Evolutionary conservation across 2,888 invertebrate species (phyloP).

Genomic region (Sminthurides aquaticus): DNA sequence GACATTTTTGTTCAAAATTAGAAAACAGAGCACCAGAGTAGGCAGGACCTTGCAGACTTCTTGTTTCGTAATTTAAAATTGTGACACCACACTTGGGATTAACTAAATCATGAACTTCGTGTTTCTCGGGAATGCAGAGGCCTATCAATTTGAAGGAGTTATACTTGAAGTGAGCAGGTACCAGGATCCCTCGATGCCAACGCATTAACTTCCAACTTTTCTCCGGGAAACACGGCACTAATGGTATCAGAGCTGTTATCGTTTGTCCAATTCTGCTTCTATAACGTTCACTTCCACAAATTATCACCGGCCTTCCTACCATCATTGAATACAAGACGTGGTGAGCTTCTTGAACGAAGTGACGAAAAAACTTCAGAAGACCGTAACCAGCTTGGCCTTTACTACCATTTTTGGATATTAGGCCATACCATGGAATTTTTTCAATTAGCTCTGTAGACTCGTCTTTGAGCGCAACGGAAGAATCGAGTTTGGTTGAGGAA

Average conservation of each 20-base stretch:
- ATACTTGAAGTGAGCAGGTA: slow-evolving; percentile 43
- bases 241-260: slow-evolving; percentile 34
- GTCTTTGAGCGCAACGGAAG: slow-evolving; percentile 16
- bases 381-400: slow-evolving; percentile 37
- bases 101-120: slow-evolving; percentile 45
- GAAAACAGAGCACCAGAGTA: slow-evolving; percentile 35
- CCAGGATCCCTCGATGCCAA: slow-evolving; percentile 46
- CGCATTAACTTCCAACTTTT: slow-evolving; percentile 37
- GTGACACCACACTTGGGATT: slow-evolving; percentile 38
- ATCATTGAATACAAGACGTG: slow-evolving; percentile 44
- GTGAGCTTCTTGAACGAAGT: slow-evolving; percentile 41
- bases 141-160: slow-evolving; percentile 44
- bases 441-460: slow-evolving; percentile 27
- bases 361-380: slow-evolving; percentile 43
- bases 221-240: slow-evolving; percentile 31
- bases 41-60: slow-evolving; percentile 36
- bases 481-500: slow-evolving; percentile 10
- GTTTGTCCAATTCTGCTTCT: slow-evolving; percentile 28
- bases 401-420: slow-evolving; percentile 23
- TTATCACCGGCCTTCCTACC: slow-evolving; percentile 39
- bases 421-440: slow-evolving; percentile 37
- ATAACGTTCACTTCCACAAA: slow-evolving; percentile 33
- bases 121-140: slow-evolving; percentile 45
- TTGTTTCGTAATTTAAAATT: slow-evolving; percentile 33
- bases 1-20: slow-evolving; percentile 30